phyloP scores from a whole-genome alignment of 2,888 invertebrate genomes.

The Beris morrisii region DNA sequence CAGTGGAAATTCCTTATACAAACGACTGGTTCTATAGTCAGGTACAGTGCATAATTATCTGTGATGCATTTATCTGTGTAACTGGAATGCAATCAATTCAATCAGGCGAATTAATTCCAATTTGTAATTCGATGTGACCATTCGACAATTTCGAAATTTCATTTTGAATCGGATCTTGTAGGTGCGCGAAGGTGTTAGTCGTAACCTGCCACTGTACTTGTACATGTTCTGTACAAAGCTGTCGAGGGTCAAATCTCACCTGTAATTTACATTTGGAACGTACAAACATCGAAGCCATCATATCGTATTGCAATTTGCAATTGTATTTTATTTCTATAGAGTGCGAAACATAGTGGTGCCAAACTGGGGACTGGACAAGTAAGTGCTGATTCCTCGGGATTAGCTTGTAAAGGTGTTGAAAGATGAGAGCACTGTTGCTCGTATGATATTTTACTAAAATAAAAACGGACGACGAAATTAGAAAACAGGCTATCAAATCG shows the following conservation, averaged over 20 bases:
- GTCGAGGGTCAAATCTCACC: constrained; percentile 36
- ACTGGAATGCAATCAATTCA: background rate
- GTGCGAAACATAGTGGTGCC: no score
- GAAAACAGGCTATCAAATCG: no score
- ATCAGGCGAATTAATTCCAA: constrained; percentile 10
- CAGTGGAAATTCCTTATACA: constrained; percentile 1
- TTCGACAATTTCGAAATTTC: constrained; percentile 12
- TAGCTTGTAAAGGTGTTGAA: no score
- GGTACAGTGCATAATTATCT: background rate
- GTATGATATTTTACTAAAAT: no score
- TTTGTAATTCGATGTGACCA: constrained; percentile 20
- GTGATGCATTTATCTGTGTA: background rate
- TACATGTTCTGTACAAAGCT: background rate
- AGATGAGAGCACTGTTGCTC: no score
- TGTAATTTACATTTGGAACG: constrained; percentile 36
- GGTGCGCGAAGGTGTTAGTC: constrained; percentile 4
- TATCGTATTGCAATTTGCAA: constrained; percentile 30
- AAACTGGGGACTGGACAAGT: no score
- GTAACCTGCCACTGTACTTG: background rate
- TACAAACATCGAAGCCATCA: constrained; percentile 28
- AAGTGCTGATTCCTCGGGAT: no score
- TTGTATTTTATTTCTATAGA: no score
- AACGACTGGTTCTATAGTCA: background rate
- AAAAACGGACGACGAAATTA: no score
- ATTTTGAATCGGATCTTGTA: background rate